Conservation (phyloP, 2,888 invertebrate species). For the Euplagia quadripunctaria region DNA sequence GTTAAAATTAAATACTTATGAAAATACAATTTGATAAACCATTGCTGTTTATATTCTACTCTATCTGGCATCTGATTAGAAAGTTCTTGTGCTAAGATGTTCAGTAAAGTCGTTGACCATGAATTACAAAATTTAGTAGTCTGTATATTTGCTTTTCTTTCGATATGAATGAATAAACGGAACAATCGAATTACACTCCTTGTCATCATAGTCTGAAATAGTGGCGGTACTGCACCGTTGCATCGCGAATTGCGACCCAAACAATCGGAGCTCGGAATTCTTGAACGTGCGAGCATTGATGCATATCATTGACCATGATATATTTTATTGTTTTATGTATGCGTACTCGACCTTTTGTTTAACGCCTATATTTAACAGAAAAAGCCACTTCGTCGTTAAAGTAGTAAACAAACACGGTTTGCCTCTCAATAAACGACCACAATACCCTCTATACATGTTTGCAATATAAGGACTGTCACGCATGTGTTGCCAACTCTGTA, state of each 20-base stretch:
- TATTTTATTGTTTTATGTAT: conserved; percentile 36
- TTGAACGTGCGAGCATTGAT: conserved; percentile 60
- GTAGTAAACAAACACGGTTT: neutral
- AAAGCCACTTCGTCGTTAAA: neutral
- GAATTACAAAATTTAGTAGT: neutral
- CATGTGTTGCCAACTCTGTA: neutral
- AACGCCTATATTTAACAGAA: neutral
- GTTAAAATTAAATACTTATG: neutral
- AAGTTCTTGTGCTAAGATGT: neutral
- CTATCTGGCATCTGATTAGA: too few species aligned
- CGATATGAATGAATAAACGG: too few species aligned
- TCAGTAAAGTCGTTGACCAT: neutral
- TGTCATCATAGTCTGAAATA: neutral
- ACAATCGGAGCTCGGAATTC: conserved; percentile 57
- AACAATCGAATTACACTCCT: neutral
- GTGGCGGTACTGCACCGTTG: conserved; percentile 18
- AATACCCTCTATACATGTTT: neutral
- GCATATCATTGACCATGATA: conserved; percentile 57
- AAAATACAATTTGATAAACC: neutral
- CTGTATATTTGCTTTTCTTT: neutral
- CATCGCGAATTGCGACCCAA: conserved; percentile 51
- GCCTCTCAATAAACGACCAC: neutral
- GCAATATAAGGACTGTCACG: neutral
- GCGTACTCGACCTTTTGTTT: neutral
- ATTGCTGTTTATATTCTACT: neutral